Evolutionary conservation across 1,140 invertebrate species (phyloP).

Genomic region (Drosophila biarmipes): DNA sequence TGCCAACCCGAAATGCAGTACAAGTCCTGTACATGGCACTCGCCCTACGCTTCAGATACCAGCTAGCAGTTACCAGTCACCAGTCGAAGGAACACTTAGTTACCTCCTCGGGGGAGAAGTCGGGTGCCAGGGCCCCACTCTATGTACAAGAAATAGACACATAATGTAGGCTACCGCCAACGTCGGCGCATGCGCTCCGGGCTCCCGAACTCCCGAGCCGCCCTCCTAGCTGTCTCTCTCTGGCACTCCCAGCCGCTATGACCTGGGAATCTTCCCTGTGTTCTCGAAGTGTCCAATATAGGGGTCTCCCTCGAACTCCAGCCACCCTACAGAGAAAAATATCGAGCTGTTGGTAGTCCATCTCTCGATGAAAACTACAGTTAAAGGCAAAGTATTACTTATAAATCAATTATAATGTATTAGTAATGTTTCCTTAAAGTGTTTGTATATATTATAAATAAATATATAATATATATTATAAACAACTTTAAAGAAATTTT

Average conservation of each 20-base stretch:
- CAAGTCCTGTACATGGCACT: conserved; percentile 66
- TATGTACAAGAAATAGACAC: conserved; percentile 62
- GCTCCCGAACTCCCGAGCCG: conserved; percentile 28
- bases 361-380: too few relatives aligned
- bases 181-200: conserved; percentile 47
- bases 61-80: conserved; percentile 32
- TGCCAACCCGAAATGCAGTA: conserved; percentile 78
- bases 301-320: neutral
- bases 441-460: too few relatives aligned
- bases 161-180: conserved; percentile 74
- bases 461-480: too few relatives aligned
- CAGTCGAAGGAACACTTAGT: conserved; percentile 56
- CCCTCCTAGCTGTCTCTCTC: conserved; percentile 57
- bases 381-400: too few relatives aligned
- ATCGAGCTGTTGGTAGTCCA: neutral
- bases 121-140: conserved; percentile 6
- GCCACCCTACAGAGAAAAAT: conserved; percentile 1
- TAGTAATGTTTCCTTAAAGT: too few relatives aligned
- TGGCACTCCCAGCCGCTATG: conserved; percentile 19
- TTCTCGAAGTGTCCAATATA: neutral
- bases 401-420: too few relatives aligned
- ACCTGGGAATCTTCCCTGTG: conserved; percentile 5
- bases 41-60: conserved; percentile 27
- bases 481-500: too few relatives aligned
- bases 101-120: conserved; percentile 30